Evolutionary conservation across 1,140 invertebrate species (phyloP).

Genomic region (Antheraea pernyi): DNA sequence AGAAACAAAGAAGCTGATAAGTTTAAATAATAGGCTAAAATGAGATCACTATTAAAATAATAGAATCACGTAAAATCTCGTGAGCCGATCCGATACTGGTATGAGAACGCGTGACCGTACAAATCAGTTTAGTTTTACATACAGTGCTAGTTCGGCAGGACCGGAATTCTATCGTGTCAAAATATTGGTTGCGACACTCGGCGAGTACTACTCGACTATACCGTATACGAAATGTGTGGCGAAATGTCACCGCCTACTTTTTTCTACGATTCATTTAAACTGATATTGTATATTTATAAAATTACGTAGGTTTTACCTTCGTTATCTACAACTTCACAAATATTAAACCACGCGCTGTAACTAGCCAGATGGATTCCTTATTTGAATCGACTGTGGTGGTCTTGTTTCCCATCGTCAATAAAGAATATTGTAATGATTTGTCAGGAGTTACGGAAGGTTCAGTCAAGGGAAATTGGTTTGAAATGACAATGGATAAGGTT

Average conservation of each 20-base stretch:
- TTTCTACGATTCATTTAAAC: not conserved
- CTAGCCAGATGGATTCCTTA: conserved; percentile 5
- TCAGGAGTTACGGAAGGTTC: conserved; percentile 27
- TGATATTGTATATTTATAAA: too few species aligned
- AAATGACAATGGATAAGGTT: conserved; percentile 36
- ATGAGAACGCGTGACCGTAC: not conserved
- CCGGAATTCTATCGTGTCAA: conserved; percentile 34
- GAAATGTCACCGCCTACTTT: conserved; percentile 31
- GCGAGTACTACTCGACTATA: conserved; percentile 17
- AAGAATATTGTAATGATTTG: conserved; percentile 38
- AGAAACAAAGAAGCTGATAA: not conserved
- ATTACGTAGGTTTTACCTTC: too few species aligned
- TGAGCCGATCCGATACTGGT: not conserved
- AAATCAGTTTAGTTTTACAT: conserved; percentile 9
- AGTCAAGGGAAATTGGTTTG: conserved; percentile 26
- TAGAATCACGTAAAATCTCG: not conserved
- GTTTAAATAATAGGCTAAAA: not conserved
- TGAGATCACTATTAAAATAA: not conserved
- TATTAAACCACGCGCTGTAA: not conserved
- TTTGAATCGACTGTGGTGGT: conserved; percentile 29
- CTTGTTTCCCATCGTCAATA: conserved; percentile 32
- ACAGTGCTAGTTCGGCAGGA: conserved; percentile 32
- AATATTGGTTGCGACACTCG: conserved; percentile 31
- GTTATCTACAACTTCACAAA: not conserved
- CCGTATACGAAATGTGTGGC: conserved; percentile 33